phyloP scores from a whole-genome alignment of 2,797 vertebrate genomes.

The Margarornis squamiger region DNA sequence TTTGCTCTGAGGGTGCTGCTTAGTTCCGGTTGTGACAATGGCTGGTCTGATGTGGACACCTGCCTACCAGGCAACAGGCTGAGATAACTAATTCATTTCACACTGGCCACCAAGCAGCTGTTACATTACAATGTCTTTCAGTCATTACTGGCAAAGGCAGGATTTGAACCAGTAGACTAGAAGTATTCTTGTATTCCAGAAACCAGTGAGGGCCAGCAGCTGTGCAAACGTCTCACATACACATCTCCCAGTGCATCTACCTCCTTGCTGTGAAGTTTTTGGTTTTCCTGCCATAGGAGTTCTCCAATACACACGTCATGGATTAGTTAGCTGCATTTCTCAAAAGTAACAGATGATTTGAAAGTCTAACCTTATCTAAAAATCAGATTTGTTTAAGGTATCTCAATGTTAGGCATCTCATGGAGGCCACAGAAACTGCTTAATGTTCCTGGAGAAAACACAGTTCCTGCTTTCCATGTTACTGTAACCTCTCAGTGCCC shows the following conservation, averaged over 20 bases:
- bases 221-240: conserved; percentile 23
- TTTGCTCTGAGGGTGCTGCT: neutral
- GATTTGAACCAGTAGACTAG: conserved; percentile 23
- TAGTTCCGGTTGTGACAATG: neutral
- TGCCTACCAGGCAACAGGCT: conserved; percentile 21
- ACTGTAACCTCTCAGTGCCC: neutral
- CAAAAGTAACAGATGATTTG: neutral
- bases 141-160: conserved; percentile 27
- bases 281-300: neutral
- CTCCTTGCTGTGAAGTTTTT: neutral
- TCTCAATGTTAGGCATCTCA: neutral
- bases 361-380: neutral
- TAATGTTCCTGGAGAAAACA: neutral
- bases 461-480: neutral
- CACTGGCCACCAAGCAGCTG: conserved; percentile 44
- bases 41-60: conserved; percentile 23
- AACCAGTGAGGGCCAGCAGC: conserved; percentile 29
- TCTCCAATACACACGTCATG: neutral
- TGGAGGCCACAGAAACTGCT: neutral
- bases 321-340: neutral
- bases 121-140: conserved; percentile 40
- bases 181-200: conserved; percentile 27
- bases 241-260: neutral
- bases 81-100: conserved; percentile 52
- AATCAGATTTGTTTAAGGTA: neutral